Evolutionary conservation across 1,140 invertebrate genomes (phyloP).

Genomic region (Calosoma granatense): DNA sequence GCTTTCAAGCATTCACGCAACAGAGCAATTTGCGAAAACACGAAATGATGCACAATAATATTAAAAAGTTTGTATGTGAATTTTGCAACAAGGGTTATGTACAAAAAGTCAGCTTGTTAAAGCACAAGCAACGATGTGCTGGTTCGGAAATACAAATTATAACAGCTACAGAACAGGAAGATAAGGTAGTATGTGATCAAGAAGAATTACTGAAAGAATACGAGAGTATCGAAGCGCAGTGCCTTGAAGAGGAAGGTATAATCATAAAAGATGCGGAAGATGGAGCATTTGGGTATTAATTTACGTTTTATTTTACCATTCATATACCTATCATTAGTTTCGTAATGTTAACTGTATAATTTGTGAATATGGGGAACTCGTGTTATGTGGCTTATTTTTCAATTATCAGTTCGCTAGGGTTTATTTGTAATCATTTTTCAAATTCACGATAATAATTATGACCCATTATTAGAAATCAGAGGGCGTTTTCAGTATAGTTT

Average conservation of each 20-base stretch:
- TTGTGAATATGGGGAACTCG: no score
- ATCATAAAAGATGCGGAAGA: neutral
- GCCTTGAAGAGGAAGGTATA: slow-evolving; percentile 1
- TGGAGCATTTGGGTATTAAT: no score
- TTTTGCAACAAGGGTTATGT: slow-evolving; percentile 13
- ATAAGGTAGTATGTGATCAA: neutral
- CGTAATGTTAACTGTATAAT: no score
- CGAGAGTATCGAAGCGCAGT: neutral
- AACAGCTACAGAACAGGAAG: neutral
- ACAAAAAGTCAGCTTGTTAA: slow-evolving; percentile 13
- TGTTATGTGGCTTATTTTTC: no score
- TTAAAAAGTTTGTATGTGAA: slow-evolving; percentile 15
- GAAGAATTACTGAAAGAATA: neutral
- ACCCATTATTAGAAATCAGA: no score
- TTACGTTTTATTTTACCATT: neutral
- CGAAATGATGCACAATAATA: slow-evolving; percentile 11
- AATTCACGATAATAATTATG: no score
- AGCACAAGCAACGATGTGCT: slow-evolving; percentile 11
- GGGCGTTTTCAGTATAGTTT: no score
- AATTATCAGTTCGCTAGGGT: no score
- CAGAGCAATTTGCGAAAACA: slow-evolving; percentile 16
- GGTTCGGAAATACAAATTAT: neutral
- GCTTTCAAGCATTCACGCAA: slow-evolving; percentile 16
- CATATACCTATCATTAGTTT: neutral
- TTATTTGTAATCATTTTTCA: no score